Evolutionary conservation across 1,140 invertebrate genomes (phyloP).

Genomic region (Leptinotarsa undecemlineata): DNA sequence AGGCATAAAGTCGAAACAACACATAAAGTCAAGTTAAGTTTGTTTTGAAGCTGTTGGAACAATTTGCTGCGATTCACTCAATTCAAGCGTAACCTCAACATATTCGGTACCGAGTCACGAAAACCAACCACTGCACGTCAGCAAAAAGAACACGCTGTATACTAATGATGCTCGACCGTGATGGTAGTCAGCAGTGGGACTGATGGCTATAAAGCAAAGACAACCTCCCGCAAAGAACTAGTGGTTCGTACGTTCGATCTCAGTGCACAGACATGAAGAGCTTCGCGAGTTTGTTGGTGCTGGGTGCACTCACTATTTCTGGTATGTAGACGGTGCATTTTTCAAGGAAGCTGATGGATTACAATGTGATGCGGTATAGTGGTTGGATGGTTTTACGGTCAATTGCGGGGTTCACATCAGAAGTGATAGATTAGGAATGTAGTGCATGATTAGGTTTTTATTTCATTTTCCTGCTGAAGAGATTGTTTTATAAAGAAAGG

Average conservation of each 20-base stretch:
- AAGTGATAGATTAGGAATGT: background rate
- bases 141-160: background rate
- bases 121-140: no score
- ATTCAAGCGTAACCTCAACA: no score
- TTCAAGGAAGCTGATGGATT: conserved; percentile 11
- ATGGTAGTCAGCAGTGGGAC: background rate
- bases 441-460: background rate
- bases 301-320: conserved; percentile 50
- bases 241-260: conserved; percentile 32
- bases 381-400: background rate
- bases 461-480: no score
- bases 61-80: no score
- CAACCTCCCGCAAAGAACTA: conserved; percentile 33
- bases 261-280: conserved; percentile 45
- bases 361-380: conserved; percentile 23
- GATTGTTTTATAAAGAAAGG: no score
- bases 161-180: no score
- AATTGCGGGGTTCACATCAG: background rate
- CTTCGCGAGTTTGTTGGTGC: conserved; percentile 50
- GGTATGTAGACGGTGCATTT: conserved; percentile 45
- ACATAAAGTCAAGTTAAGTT: no score
- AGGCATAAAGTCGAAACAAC: no score
- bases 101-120: no score
- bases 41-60: no score
- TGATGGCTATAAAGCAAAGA: conserved; percentile 41